Percentiles rank a stretch among this genome's conserved stretches.
Conservation (phyloP, 1,140 invertebrate species). For the Choristoneura fumiferana region DNA sequence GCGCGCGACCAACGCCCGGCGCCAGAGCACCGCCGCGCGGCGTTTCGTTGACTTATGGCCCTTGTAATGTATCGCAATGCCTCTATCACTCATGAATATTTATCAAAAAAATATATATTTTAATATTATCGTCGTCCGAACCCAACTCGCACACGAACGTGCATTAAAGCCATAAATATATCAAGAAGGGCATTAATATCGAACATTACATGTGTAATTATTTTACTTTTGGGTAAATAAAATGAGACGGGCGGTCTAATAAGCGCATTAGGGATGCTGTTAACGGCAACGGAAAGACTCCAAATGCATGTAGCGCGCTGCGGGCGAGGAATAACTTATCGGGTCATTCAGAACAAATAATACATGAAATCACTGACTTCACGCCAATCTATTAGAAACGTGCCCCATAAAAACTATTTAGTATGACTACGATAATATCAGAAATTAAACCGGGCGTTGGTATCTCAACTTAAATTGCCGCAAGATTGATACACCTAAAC, state of each 20-base stretch:
- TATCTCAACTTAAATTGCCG: no score
- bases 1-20: slow-evolving; percentile 34
- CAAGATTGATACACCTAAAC: no score
- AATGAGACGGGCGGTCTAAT: slow-evolving; percentile 56
- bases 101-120: slow-evolving; percentile 68
- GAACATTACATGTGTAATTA: slow-evolving; percentile 64
- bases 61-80: slow-evolving; percentile 70
- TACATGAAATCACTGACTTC: slow-evolving; percentile 36
- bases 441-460: no score
- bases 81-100: slow-evolving; percentile 76
- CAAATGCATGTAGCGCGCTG: slow-evolving; percentile 41
- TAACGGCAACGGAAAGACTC: slow-evolving; percentile 39
- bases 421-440: no score
- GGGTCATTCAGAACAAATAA: slow-evolving; percentile 1
- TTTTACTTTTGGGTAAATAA: slow-evolving; percentile 62
- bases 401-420: no score
- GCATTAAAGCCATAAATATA: slow-evolving; percentile 68
- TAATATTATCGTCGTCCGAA: slow-evolving; percentile 50
- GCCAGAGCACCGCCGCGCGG: slow-evolving; percentile 46
- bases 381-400: slow-evolving; percentile 26
- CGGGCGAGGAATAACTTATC: slow-evolving; percentile 53
- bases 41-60: slow-evolving; percentile 69
- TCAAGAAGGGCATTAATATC: slow-evolving; percentile 55
- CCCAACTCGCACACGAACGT: slow-evolving; percentile 38
- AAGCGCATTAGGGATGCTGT: slow-evolving; percentile 60